Conservation (phyloP, 2,888 invertebrate genomes). For the Caenorhabditis panamensis region DNA sequence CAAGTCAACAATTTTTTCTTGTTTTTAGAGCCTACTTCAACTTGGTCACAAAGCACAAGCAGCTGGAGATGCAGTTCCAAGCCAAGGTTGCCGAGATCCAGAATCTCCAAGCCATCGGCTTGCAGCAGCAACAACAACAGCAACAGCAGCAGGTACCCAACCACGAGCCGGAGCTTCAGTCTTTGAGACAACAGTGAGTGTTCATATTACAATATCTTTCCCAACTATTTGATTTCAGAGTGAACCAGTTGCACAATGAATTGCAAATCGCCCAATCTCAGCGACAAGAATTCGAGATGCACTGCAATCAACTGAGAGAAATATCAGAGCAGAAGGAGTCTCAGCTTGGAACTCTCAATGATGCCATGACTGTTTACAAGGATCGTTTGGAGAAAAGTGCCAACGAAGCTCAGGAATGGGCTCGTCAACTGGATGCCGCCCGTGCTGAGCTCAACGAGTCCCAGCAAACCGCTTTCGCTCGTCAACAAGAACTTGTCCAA, state of each 20-base stretch:
- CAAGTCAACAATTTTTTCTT: neutral
- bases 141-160: constrained; percentile 26
- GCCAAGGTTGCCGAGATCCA: constrained; percentile 50
- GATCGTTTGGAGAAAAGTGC: constrained; percentile 18
- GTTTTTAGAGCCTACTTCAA: constrained; percentile 63
- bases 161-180: constrained; percentile 41
- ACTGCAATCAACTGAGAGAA: constrained; percentile 36
- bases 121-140: constrained; percentile 30
- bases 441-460: constrained; percentile 33
- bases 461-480: constrained; percentile 7
- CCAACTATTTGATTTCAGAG: constrained; percentile 29
- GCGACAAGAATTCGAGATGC: constrained; percentile 31
- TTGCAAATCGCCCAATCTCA: constrained; percentile 23
- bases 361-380: constrained; percentile 18
- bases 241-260: constrained; percentile 18
- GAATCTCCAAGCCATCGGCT: constrained; percentile 31
- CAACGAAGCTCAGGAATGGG: constrained; percentile 25
- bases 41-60: constrained; percentile 61
- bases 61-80: constrained; percentile 56
- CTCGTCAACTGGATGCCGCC: constrained; percentile 32
- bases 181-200: constrained; percentile 48
- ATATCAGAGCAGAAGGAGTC: constrained; percentile 33
- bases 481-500: constrained; percentile 36
- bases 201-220: neutral
- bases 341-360: constrained; percentile 21